Conservation (phyloP, 2,888 invertebrate species). For the Cistogaster globosa region DNA sequence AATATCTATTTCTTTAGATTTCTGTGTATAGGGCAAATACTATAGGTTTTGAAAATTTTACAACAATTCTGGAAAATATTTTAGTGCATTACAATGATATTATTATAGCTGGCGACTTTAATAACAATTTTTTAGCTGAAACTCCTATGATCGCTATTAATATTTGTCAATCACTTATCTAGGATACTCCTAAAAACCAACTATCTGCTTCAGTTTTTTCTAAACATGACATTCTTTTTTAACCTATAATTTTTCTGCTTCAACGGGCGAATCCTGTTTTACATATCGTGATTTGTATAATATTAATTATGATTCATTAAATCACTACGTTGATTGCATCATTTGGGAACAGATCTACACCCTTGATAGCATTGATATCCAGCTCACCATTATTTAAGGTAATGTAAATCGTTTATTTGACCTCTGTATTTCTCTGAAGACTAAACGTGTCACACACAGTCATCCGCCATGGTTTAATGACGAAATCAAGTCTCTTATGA, state of each 20-base stretch:
- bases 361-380: neutral
- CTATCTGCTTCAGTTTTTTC: neutral
- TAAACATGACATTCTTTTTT: neutral
- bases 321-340: neutral
- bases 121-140: neutral
- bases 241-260: too few species aligned
- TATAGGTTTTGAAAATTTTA: neutral
- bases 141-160: neutral
- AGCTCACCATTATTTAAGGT: neutral
- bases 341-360: neutral
- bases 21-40: neutral
- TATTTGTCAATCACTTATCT: neutral
- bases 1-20: too few species aligned
- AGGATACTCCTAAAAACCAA: neutral
- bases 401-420: neutral
- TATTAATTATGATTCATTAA: neutral
- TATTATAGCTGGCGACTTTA: slow-evolving; percentile 2
- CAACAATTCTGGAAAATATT: neutral
- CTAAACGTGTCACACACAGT: too few species aligned
- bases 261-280: too few species aligned
- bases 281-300: neutral
- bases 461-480: too few species aligned
- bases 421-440: neutral
- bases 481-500: neutral
- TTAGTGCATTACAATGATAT: neutral